These are phyloP conservation scores for Eledona agricola DNA, from an alignment of 2,888 invertebrate species.

Conservation along the genomic window DNA sequence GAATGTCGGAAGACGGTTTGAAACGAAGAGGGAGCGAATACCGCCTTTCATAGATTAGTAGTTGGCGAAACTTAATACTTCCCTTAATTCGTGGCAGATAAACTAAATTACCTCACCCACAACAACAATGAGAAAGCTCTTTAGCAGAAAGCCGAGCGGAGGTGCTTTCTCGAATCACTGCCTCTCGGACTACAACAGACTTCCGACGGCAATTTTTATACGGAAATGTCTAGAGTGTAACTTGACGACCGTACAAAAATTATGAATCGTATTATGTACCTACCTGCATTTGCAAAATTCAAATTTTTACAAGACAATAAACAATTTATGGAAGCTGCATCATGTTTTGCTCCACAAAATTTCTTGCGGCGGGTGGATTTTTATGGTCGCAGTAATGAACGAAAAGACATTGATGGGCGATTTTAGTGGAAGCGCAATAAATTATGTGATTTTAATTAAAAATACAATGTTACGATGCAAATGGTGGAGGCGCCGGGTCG, in stretches of 20 bases:
- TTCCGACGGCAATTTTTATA: not conserved
- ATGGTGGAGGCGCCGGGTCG: no score
- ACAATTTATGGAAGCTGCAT: slow-evolving; percentile 10
- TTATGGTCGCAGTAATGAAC: not conserved
- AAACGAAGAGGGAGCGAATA: slow-evolving; percentile 17
- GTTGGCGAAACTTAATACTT: slow-evolving; percentile 41
- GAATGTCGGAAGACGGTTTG: not conserved
- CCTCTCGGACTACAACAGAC: slow-evolving; percentile 12
- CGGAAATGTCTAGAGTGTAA: not conserved
- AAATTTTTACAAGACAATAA: slow-evolving; percentile 7
- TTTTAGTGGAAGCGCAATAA: no score
- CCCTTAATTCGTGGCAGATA: slow-evolving; percentile 41
- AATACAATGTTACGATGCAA: no score
- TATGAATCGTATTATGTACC: not conserved
- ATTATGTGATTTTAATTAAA: no score
- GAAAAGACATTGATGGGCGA: not conserved
- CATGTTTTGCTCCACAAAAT: slow-evolving; percentile 1
- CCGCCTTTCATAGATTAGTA: slow-evolving; percentile 41
- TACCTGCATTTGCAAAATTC: not conserved
- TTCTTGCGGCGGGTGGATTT: slow-evolving; percentile 2
- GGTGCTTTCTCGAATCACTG: slow-evolving; percentile 20
- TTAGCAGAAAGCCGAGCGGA: slow-evolving; percentile 22
- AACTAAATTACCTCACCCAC: slow-evolving; percentile 40
- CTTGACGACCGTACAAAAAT: not conserved
- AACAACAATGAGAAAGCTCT: slow-evolving; percentile 38